Percentiles rank a stretch among this genome's conserved stretches.
Conservation (phyloP, 2,888 invertebrate genomes). For the Heliconius ismenius region DNA sequence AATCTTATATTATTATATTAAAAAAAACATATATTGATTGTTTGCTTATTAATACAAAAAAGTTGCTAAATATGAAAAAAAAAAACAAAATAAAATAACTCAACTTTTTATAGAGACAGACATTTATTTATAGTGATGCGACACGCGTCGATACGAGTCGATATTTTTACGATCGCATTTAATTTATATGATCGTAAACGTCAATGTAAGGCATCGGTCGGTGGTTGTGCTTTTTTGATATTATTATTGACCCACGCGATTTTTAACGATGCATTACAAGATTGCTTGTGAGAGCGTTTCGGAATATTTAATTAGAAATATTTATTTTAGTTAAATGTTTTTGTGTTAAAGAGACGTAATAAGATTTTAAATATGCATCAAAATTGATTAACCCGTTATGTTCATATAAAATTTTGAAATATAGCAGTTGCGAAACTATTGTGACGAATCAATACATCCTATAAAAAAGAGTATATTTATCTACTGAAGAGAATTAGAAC, state of each 20-base stretch:
- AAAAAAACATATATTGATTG: neutral
- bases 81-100: constrained; percentile 53
- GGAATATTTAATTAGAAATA: neutral
- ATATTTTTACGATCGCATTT: constrained; percentile 72
- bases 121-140: constrained; percentile 67
- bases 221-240: constrained; percentile 50
- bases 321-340: neutral
- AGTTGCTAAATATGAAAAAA: constrained; percentile 48
- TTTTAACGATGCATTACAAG: constrained; percentile 72
- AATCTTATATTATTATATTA: too few relatives aligned
- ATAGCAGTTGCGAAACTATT: too few relatives aligned
- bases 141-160: constrained; percentile 71
- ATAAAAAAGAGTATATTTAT: too few relatives aligned
- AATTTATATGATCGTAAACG: constrained; percentile 79
- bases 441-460: too few relatives aligned
- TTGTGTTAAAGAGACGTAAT: too few relatives aligned
- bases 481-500: too few relatives aligned
- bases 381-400: too few relatives aligned
- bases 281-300: constrained; percentile 50
- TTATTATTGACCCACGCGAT: constrained; percentile 67
- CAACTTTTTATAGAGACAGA: constrained; percentile 66
- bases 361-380: too few relatives aligned
- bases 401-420: too few relatives aligned
- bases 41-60: constrained; percentile 49
- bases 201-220: constrained; percentile 63